Percentiles rank a stretch among this genome's conserved stretches.
These are phyloP conservation scores for Alethe diademata DNA, from an alignment of 2,113 vertebrate genomes.

Conservation along the genomic window DNA sequence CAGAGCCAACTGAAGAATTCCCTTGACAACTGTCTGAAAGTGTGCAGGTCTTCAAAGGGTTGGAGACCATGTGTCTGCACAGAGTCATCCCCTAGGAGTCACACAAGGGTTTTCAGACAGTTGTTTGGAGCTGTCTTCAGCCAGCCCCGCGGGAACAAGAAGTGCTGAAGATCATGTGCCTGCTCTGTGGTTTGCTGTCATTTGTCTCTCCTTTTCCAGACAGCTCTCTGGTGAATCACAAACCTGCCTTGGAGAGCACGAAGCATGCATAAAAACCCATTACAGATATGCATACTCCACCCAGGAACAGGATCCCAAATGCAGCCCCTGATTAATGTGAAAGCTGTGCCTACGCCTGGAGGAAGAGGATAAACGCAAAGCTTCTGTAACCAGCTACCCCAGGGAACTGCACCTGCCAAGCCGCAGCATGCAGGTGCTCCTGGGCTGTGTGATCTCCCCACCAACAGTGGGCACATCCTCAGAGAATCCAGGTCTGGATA, in stretches of 20 bases:
- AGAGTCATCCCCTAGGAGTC: neutral
- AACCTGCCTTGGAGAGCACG: neutral
- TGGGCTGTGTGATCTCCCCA: neutral
- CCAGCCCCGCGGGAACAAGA: neutral
- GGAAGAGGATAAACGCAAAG: neutral
- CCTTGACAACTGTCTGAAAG: neutral
- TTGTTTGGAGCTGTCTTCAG: neutral
- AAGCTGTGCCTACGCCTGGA: neutral
- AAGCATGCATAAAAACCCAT: neutral
- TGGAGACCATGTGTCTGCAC: neutral
- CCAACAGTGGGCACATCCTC: neutral
- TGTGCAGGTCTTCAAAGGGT: neutral
- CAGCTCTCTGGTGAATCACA: neutral
- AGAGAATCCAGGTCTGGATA: neutral
- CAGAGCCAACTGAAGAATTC: neutral
- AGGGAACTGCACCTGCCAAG: neutral
- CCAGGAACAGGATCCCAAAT: neutral
- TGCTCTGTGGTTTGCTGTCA: neutral
- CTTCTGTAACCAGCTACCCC: neutral
- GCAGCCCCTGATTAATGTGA: neutral
- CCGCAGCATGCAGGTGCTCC: accelerated
- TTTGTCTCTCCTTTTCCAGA: neutral
- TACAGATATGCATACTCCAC: neutral
- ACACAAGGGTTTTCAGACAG: neutral
- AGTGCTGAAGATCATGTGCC: neutral